Evolutionary conservation across 2,113 vertebrate species (phyloP).

Genomic region (Pogonocichla stellata): DNA sequence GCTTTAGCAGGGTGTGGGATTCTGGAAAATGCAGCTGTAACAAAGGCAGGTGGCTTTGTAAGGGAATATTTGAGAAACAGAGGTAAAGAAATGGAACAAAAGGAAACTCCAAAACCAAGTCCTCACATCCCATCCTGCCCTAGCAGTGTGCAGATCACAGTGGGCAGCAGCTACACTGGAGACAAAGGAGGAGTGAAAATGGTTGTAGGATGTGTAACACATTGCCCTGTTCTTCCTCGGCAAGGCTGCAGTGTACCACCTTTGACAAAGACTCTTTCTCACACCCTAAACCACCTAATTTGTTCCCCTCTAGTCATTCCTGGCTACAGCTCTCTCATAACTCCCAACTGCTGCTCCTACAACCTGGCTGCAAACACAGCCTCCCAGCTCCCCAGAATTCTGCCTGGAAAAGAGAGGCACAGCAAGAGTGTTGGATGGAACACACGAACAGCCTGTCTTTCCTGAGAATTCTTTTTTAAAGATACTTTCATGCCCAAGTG

Average conservation of each 20-base stretch:
- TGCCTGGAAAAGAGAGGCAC: not conserved
- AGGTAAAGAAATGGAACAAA: not conserved
- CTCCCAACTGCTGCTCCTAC: not conserved
- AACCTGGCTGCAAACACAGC: not conserved
- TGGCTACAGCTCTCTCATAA: not conserved
- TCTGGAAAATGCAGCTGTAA: not conserved
- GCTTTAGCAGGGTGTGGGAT: not conserved
- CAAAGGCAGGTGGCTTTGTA: not conserved
- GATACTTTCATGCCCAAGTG: not conserved
- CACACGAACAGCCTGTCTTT: not conserved
- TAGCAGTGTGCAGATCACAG: not conserved
- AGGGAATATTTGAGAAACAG: not conserved
- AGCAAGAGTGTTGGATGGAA: not conserved
- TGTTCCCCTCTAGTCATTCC: not conserved
- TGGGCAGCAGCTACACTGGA: not conserved
- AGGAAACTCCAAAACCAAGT: not conserved
- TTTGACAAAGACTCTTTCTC: not conserved
- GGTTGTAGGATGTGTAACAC: not conserved
- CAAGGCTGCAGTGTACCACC: not conserved
- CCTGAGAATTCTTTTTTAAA: not conserved
- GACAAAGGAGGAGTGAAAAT: not conserved
- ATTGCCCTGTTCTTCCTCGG: not conserved
- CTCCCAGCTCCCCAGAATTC: not conserved
- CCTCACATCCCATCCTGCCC: not conserved
- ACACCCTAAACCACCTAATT: not conserved